phyloP scores from a whole-genome alignment of 2,888 invertebrate species.

The Phymatocera aterrima region DNA sequence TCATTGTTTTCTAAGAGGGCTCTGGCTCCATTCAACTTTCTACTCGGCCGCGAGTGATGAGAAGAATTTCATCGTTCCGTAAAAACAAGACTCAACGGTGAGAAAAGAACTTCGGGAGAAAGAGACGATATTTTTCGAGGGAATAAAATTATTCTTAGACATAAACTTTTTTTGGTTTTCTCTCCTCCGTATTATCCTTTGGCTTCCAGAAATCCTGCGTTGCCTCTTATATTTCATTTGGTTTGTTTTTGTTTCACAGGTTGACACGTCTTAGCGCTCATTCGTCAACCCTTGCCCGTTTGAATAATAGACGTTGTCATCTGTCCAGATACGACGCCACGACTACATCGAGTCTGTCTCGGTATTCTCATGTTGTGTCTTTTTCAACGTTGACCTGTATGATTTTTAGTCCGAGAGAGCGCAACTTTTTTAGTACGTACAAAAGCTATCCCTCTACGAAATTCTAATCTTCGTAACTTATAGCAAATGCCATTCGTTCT shows the following conservation, averaged over 20 bases:
- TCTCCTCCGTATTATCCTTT: neutral
- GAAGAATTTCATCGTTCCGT: neutral
- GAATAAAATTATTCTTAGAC: neutral
- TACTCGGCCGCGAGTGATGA: neutral
- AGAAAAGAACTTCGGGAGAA: neutral
- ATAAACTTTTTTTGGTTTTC: neutral
- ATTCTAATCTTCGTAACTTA: too few species aligned
- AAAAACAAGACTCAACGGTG: neutral
- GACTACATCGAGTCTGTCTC: neutral
- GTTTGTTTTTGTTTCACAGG: neutral
- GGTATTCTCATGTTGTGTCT: too few species aligned
- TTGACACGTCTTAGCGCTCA: neutral
- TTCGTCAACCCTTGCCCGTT: conserved; percentile 2
- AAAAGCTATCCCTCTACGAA: too few species aligned
- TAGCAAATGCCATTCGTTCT: too few species aligned
- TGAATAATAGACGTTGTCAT: conserved; percentile 10
- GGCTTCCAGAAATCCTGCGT: neutral
- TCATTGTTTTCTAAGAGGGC: conserved; percentile 4
- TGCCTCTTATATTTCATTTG: neutral
- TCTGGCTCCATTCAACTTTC: conserved; percentile 9
- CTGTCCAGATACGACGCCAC: neutral
- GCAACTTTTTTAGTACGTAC: too few species aligned
- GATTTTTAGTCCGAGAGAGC: too few species aligned
- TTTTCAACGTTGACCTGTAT: too few species aligned
- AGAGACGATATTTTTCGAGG: neutral